Base-by-base conservation (phyloP, 2,797 vertebrate genomes). In the Diplodus sargus region DNA sequence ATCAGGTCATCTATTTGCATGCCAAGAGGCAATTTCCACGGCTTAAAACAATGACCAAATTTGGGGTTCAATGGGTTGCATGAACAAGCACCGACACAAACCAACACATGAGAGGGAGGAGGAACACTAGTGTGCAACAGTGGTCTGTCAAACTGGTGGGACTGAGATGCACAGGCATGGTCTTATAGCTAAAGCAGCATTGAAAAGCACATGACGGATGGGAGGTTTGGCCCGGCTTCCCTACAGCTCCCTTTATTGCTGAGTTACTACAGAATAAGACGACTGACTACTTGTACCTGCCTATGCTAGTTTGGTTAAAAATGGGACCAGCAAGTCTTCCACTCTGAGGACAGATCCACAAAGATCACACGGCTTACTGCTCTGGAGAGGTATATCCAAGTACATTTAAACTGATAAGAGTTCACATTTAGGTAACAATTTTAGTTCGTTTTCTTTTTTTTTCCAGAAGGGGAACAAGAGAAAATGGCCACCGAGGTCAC, bases 311-410 rank as follows among this genome's bases (percentile, higher is more conserved):
- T 93, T 90, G 90, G 88, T 93, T 93, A 90, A 93, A 92, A 88
- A 90, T 84, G 91, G 86, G 85, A 91, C 90, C 86, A 83, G 88
- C 79, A 62, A 89, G 86, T 91, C 87, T 92, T 92, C 89, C 92
- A 84, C 87, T 87, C 81, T 87, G 85, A 88, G 34, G 86, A 92
- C 83, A 70, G 91, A 91, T 87, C 92, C 81, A 88, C 87, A 85
- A 81, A 82, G 88, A 92, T 89, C 90, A 89, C 90, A 89, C 81
- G 82, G 86, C 82, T 87, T 82, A 91, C 86, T 83, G 91, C 90
- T 94, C 90, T 85, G 82, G 88, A 94, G 95, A 95, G 95, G 95
- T 95, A 95, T 95, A 94, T 95, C 92, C 89, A 93, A 91, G 88
- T 90, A 94, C 90, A 91, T 93, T 93, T 88, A 91, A 92, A 91